These are phyloP conservation scores for Sebastes vulpes DNA, from an alignment of 2,797 vertebrate species.

Conservation along the genomic window DNA sequence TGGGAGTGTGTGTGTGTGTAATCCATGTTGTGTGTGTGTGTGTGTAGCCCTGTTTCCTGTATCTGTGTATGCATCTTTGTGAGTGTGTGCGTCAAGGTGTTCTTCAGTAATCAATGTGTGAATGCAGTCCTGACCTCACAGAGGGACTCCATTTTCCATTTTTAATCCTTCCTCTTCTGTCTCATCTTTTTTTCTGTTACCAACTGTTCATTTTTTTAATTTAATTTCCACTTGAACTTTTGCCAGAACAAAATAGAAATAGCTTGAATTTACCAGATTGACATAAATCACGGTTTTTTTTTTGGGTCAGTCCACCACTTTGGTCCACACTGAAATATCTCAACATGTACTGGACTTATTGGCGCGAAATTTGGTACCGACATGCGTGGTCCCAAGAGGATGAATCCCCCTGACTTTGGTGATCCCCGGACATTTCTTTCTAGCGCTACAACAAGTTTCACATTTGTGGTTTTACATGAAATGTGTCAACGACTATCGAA, in stretches of 20 bases:
- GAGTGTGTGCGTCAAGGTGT: constrained; percentile 45
- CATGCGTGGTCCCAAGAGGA: too few species aligned
- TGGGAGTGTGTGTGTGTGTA: background rate
- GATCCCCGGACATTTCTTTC: too few species aligned
- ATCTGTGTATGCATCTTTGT: constrained; percentile 27
- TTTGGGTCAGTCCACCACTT: background rate
- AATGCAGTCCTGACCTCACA: constrained; percentile 34
- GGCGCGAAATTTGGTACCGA: background rate
- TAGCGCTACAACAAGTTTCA: too few species aligned
- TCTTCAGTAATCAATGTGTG: constrained; percentile 58
- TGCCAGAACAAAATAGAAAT: background rate
- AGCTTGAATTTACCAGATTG: background rate
- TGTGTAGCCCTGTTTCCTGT: constrained; percentile 33
- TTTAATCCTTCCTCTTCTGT: constrained; percentile 1
- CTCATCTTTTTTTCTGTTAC: background rate
- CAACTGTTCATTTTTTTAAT: background rate
- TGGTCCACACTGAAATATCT: background rate
- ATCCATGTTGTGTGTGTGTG: background rate
- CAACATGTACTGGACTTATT: background rate
- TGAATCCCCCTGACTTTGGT: too few species aligned
- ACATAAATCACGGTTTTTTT: background rate
- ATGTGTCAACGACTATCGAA: too few species aligned
- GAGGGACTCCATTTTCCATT: constrained; percentile 33
- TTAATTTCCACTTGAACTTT: background rate
- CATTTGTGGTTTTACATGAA: too few species aligned